Evolutionary conservation across 2,113 vertebrate species (phyloP).

Genomic region (Meles meles): DNA sequence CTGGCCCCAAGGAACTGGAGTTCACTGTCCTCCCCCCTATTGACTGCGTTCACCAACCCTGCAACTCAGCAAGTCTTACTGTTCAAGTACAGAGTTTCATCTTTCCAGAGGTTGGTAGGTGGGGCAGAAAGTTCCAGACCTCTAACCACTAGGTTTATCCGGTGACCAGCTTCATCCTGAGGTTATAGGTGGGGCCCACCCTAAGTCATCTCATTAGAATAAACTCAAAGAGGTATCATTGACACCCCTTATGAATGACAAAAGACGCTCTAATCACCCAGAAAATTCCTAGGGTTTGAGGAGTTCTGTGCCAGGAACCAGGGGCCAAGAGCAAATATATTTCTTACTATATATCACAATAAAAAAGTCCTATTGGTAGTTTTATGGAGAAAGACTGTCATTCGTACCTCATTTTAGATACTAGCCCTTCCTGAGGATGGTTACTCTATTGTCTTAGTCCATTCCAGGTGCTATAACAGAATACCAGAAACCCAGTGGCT

Average conservation of each 20-base stretch:
- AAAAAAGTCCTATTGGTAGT: neutral
- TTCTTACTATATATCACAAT: neutral
- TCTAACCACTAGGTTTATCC: neutral
- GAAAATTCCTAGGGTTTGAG: neutral
- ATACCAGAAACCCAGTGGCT: neutral
- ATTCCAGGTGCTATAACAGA: neutral
- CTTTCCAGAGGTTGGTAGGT: neutral
- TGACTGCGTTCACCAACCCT: fast-evolving
- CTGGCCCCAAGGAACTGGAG: neutral
- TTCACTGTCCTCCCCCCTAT: neutral
- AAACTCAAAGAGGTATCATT: neutral
- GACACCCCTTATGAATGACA: neutral
- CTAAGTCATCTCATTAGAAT: neutral
- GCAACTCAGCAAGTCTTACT: neutral
- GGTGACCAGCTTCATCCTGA: neutral
- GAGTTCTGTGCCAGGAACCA: neutral
- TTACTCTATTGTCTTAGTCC: neutral
- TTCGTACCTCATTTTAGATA: neutral
- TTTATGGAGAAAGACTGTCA: neutral
- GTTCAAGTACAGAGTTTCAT: neutral
- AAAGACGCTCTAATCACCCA: neutral
- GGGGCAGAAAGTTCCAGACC: neutral
- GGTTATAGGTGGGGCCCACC: neutral
- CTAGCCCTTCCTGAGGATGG: neutral
- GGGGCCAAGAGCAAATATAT: neutral